phyloP scores from a whole-genome alignment of 2,113 vertebrate genomes.

The Indicator indicator region DNA sequence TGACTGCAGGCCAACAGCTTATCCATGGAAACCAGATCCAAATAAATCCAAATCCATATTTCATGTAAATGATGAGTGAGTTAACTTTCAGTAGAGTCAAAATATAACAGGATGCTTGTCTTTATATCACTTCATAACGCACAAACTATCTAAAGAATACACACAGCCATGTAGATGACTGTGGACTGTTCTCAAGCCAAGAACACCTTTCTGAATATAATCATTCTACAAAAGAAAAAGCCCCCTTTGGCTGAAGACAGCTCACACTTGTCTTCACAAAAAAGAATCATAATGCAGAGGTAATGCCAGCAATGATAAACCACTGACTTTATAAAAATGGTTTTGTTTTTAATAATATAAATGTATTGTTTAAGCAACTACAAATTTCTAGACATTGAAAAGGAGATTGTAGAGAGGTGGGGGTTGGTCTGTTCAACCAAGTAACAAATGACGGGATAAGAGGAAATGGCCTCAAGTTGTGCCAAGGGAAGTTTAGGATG shows the following conservation, averaged over 20 bases:
- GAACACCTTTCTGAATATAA: slow-evolving; percentile 24
- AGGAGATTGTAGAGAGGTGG: too few species aligned
- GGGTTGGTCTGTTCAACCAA: too few species aligned
- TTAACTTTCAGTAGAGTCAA: neutral
- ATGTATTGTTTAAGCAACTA: slow-evolving; percentile 16
- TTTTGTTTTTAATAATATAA: slow-evolving; percentile 27
- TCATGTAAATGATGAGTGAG: neutral
- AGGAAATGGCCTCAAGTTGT: too few species aligned
- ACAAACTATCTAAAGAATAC: neutral
- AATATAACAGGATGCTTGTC: neutral
- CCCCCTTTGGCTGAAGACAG: slow-evolving; percentile 35
- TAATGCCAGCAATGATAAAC: slow-evolving; percentile 45
- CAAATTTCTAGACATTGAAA: neutral
- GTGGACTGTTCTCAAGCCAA: neutral
- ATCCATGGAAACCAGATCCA: neutral
- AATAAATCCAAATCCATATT: neutral
- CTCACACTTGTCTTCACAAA: slow-evolving; percentile 10
- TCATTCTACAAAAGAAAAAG: slow-evolving; percentile 37
- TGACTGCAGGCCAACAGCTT: neutral
- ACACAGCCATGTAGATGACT: neutral
- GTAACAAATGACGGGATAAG: too few species aligned
- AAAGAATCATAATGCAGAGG: slow-evolving; percentile 9
- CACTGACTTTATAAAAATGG: neutral
- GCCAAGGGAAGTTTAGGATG: too few species aligned
- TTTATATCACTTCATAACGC: neutral